Evolutionary conservation across 2,797 vertebrate genomes (phyloP).

Genomic region (Merluccius polli): DNA sequence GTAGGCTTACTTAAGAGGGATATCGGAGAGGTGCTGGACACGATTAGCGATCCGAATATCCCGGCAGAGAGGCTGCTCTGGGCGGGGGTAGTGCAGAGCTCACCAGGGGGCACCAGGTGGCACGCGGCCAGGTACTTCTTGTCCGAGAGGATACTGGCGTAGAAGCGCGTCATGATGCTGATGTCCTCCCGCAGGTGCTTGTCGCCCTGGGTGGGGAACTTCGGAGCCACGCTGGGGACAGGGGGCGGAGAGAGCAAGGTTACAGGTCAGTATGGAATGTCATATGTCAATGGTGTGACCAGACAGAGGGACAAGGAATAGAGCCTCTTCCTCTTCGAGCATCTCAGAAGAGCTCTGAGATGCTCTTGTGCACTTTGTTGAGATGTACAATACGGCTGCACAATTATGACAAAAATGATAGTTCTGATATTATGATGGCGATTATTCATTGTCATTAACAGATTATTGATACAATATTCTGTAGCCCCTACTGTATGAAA

Average conservation of each 20-base stretch:
- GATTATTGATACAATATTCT: too few relatives aligned
- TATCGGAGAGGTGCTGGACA: slow-evolving; percentile 81
- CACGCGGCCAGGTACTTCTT: slow-evolving; percentile 96
- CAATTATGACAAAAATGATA: too few relatives aligned
- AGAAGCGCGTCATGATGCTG: slow-evolving; percentile 92
- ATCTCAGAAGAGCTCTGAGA: neutral
- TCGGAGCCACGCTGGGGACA: slow-evolving; percentile 79
- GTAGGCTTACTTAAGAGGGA: slow-evolving; percentile 79
- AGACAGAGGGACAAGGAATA: neutral
- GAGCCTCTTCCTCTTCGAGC: neutral
- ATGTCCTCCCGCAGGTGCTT: slow-evolving; percentile 94
- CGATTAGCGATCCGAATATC: slow-evolving; percentile 81
- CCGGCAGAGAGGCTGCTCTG: slow-evolving; percentile 76
- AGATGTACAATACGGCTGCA: neutral
- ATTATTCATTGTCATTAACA: too few relatives aligned
- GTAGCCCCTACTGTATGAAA: too few relatives aligned
- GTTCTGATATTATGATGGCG: too few relatives aligned
- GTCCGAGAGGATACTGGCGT: slow-evolving; percentile 96
- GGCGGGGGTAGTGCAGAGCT: slow-evolving; percentile 75
- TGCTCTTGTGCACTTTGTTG: neutral
- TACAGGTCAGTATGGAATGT: neutral
- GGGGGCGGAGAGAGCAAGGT: neutral
- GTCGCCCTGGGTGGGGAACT: slow-evolving; percentile 91
- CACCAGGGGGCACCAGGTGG: slow-evolving; percentile 91
- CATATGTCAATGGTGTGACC: neutral